Evolutionary conservation across 2,888 invertebrate genomes (phyloP), one percentile per base, ranked within the genome.

Genomic region (Pocota personata): DNA sequence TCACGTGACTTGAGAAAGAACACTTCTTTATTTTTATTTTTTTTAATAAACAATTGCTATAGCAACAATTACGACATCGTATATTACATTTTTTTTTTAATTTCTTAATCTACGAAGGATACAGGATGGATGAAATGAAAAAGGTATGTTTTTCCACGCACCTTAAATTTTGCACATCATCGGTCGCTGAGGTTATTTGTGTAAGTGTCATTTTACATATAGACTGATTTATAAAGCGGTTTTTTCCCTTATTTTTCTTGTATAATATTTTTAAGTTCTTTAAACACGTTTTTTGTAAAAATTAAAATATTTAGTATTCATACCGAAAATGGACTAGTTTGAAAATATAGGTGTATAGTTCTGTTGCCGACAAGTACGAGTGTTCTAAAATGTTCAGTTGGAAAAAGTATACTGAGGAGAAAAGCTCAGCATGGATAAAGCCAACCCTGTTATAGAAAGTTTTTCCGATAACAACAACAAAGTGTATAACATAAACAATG

Each of bases 361-460:
- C 35, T 37, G 35, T 50, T n/a, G 60, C 43, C 16, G 43, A 66
- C 50, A 58, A 73, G 57, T 64, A 52, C n/a, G 52, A 69, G 21
- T 43, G 79, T 46, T 79, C 73, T 64, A 21, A 75, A 50, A 50
- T 64, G 75, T 64, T 80, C 75, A 46, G 58, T 75, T 52, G 80
- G 75, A 66, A 84, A 80, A 80, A 80, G 71, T 84, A 80, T 84
- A 84, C 84, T 84, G 80, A 80, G 58, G 62, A 66, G 64, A 57
- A 82, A 84, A 84, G 84, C 84, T 84, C 66, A 52, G 6, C 6
- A 24, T 24, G 50, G n/a, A 50, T 52, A 69, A 62, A 40, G 46
- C 52, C 14, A 43, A 60, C 19, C 46, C 8, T 46, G 40, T 21
- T 60, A 35, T 7, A 24, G 52, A 24, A 58, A 10, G 37, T n/a